phyloP scores from a whole-genome alignment of 1,140 invertebrate genomes.

The Musca domestica region DNA sequence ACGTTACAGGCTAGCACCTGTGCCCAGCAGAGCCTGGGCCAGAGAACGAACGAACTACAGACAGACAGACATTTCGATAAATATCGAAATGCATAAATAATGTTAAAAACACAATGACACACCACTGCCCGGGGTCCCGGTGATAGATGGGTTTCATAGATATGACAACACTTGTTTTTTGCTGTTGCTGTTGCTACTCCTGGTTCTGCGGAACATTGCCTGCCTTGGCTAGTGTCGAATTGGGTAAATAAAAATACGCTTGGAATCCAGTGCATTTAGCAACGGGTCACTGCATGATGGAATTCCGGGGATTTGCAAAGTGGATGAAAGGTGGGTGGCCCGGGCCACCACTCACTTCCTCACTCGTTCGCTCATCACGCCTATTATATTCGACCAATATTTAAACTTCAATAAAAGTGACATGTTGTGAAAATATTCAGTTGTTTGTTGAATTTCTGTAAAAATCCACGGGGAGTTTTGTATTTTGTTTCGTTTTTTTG shows the following conservation, averaged over 20 bases:
- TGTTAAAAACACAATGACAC: background rate
- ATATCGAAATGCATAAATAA: slow-evolving; percentile 27
- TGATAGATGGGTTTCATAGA: slow-evolving; percentile 16
- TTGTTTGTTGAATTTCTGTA: background rate
- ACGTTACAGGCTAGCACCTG: no score
- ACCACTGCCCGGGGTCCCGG: no score
- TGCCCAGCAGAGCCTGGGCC: background rate
- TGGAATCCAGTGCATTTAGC: no score
- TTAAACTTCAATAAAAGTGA: slow-evolving; percentile 15
- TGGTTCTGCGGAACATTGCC: no score
- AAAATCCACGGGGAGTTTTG: no score
- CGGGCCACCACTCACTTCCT: no score
- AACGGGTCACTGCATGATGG: no score
- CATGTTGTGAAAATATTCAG: slow-evolving; percentile 14
- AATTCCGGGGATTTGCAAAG: no score
- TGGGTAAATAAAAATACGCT: no score
- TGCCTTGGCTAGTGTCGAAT: no score
- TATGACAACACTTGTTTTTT: slow-evolving; percentile 14
- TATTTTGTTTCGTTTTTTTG: background rate
- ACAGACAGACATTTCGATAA: slow-evolving; percentile 23
- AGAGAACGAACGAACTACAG: background rate
- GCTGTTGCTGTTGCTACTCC: background rate
- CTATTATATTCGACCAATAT: slow-evolving; percentile 3
- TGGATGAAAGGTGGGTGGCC: no score
- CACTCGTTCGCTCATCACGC: no score